Base-by-base conservation (phyloP, 2,888 invertebrate genomes). In the Euplexia lucipara region DNA sequence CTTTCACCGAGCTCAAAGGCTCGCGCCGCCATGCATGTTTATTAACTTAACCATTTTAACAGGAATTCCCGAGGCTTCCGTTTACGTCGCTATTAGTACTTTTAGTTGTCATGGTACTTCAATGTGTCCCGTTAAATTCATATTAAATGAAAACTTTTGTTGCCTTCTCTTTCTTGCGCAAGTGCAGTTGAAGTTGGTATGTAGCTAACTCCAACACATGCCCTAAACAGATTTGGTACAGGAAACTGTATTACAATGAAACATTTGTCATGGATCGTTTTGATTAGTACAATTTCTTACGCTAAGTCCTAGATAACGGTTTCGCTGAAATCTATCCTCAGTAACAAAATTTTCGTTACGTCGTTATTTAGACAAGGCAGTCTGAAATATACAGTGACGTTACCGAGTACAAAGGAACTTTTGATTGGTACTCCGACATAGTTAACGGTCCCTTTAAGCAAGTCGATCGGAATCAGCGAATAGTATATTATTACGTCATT, bases 1-100 rank as follows among this genome's bases (percentile, higher is more conserved):
- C 93, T 94, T 94, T 94, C 94, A 91, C 94, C 90, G 85, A 80
- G 88, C 88, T 92, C 92, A 93, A 93, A 93, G 92, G 88, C 86
- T 89, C 86, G 88, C 88, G 85, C 90, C 89, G 89, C 86, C 86
- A 84, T 84, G 88, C 91, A 92, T 92, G 93, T 92, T 91, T 93
- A 92, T 93, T 91, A 91, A 92, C 87, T 92, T 92, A 93, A 92
- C 90, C 89, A 92, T 91, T 91, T 92, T 89, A 92, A 91, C 91
- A 91, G 88, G 90, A 91, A 93, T 91, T 89, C 87, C 87, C 83
- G 85, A 83, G 86, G 84, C 87, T 88, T 89, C 89, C 87, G 89
- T 89, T 89, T 87, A 89, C 85, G 86, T 86, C 85, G 87, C 82
- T 86, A 85, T 90, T 88, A 88, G 88, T 91, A 85, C 86, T 83